Evolutionary conservation across 2,888 invertebrate species (phyloP), one percentile per base, ranked within the genome.

Genomic region (Imbricaverruca yamaguchii): DNA sequence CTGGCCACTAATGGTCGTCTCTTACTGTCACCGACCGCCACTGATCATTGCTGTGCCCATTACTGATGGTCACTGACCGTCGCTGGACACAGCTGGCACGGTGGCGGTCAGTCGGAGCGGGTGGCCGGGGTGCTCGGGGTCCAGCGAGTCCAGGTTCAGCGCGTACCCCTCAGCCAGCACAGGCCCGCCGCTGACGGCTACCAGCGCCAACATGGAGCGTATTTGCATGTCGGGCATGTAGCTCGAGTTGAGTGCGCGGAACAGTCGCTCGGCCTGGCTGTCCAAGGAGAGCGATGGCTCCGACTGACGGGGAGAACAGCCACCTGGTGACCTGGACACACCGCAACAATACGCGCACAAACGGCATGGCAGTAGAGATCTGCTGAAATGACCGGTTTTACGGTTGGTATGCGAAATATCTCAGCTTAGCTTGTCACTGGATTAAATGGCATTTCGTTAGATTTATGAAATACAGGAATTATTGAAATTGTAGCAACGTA

Each of bases 111-210:
- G 59, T 8, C 25, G 79, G 9, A 57, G 57, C 56, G 59, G 9
- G 59, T 56, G 25, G 25, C 79, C 59, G 6, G 79, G 79, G 59
- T 79, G 79, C 7, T 7, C 4, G 8, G 57, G 13, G 18, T 79
- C 79, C 56, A 79, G 15, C 25, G 57, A 7, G 25, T 79, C 79
- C 56, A 79, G 79, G 25, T 79, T 79, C 11, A 57, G 57, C 25
- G 18, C 57, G 57, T 79, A 79, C 23, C 57, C 57, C 79, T 79
- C 79, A 8, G 79, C 57, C 23, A 79, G 6, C 13, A 79, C 15
- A 4, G 9, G 23, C 4, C 25, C 57, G 25, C 18, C 59, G 0
- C 57, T 79, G 57, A 79, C 23, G 8, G 59, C 57, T 12, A 79
- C 59, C 79, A 79, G 8, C 6, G 79, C 56, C 9, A 79, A 13